Percentiles rank a stretch among this genome's conserved stretches.
phyloP scores from a whole-genome alignment of 2,113 vertebrate species.

The Baryphthengus martii region DNA sequence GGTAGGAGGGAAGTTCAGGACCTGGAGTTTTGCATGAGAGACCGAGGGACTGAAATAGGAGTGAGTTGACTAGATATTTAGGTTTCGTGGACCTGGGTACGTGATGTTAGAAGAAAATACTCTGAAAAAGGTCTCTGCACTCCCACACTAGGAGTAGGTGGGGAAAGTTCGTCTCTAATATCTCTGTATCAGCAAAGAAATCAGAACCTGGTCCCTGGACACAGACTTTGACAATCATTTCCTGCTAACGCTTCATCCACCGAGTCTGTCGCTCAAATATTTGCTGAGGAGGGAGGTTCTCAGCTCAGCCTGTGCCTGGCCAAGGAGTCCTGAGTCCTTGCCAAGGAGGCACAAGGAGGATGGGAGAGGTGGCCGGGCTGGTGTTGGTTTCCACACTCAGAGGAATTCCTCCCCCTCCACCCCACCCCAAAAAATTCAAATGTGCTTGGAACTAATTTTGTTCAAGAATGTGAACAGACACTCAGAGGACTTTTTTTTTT shows the following conservation, averaged over 20 bases:
- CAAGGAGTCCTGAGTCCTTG: background rate
- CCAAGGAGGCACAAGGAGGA: background rate
- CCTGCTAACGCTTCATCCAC: background rate
- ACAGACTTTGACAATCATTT: background rate
- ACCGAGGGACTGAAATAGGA: background rate
- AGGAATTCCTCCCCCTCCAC: conserved; percentile 23
- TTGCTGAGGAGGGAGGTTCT: background rate
- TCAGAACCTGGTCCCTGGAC: background rate
- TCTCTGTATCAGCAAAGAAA: background rate
- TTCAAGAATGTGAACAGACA: background rate
- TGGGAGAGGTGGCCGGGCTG: background rate
- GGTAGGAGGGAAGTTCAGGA: background rate
- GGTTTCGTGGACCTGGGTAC: background rate
- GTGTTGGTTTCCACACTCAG: background rate
- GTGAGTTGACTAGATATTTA: background rate
- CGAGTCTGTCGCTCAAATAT: background rate
- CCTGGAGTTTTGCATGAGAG: background rate
- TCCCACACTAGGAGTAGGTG: background rate
- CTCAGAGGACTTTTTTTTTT: conserved; percentile 25
- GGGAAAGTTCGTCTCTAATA: background rate
- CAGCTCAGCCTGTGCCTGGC: background rate
- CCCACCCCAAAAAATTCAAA: conserved; percentile 42
- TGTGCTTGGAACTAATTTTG: conserved; percentile 19
- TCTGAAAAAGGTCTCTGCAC: background rate
- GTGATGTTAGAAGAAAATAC: background rate